These are phyloP conservation scores for Steinernema carpocapsae DNA, from an alignment of 2,888 invertebrate species.

Conservation along the genomic window DNA sequence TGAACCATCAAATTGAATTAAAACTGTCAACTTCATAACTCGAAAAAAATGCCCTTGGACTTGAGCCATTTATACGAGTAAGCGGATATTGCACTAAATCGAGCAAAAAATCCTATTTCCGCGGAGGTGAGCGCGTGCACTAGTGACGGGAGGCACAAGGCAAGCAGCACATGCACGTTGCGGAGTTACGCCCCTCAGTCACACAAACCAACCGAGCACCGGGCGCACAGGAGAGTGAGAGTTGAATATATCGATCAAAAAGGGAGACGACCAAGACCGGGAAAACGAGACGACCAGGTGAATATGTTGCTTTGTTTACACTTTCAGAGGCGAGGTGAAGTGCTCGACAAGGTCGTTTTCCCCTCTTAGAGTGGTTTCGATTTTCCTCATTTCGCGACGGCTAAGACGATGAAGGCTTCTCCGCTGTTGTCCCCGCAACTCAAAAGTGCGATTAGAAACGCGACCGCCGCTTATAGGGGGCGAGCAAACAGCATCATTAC, in stretches of 20 bases:
- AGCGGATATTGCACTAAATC: too few species aligned
- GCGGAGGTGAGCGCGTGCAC: slow-evolving; percentile 3
- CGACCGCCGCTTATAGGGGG: too few species aligned
- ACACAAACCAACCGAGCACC: slow-evolving; percentile 16
- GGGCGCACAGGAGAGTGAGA: slow-evolving; percentile 10
- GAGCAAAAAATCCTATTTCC: not conserved
- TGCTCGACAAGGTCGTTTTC: slow-evolving; percentile 26
- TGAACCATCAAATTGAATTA: too few species aligned
- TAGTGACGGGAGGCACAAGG: not conserved
- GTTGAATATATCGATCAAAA: slow-evolving; percentile 29
- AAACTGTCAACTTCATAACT: too few species aligned
- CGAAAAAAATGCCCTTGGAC: too few species aligned
- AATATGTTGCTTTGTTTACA: slow-evolving; percentile 35
- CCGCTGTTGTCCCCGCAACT: too few species aligned
- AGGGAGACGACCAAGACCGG: slow-evolving; percentile 1
- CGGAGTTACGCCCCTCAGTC: not conserved
- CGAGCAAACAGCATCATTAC: too few species aligned
- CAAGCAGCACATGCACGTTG: not conserved
- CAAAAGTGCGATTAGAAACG: too few species aligned
- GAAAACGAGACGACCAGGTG: slow-evolving; percentile 12
- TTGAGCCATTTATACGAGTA: too few species aligned
- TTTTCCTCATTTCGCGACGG: too few species aligned
- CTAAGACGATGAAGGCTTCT: too few species aligned
- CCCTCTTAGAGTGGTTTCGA: not conserved
- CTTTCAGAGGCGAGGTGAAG: not conserved